Percentiles rank a stretch among this genome's conserved stretches.
Conservation (phyloP, 2,888 invertebrate species). For the Leptogaster cylindrica region DNA sequence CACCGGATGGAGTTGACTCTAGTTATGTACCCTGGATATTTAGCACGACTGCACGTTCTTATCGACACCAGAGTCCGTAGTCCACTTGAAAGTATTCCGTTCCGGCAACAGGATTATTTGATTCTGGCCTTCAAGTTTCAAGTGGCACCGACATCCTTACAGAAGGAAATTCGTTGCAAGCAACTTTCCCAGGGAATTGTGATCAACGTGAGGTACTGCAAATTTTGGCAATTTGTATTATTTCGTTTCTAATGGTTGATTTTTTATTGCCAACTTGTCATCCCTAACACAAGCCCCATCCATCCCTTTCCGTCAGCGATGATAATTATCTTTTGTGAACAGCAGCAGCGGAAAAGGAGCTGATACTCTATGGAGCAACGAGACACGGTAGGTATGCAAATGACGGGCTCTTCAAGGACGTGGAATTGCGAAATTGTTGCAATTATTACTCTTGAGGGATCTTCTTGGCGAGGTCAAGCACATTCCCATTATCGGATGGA, state of each 20-base stretch:
- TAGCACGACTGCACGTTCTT: conserved; percentile 2
- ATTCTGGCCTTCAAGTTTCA: conserved; percentile 29
- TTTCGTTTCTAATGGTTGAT: conserved; percentile 3
- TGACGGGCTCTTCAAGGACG: conserved; percentile 15
- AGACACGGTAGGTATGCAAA: conserved; percentile 22
- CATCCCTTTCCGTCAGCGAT: neutral
- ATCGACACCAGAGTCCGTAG: conserved; percentile 5
- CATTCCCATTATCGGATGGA: neutral
- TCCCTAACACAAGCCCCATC: conserved; percentile 4
- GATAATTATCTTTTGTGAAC: conserved; percentile 33
- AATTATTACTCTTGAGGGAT: conserved; percentile 28
- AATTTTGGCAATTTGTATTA: conserved; percentile 35
- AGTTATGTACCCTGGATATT: conserved; percentile 15
- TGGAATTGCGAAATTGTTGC: conserved; percentile 25
- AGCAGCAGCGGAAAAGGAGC: conserved; percentile 20
- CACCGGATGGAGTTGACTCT: neutral
- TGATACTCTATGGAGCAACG: too few relatives aligned
- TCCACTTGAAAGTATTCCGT: neutral
- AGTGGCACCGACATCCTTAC: conserved; percentile 11
- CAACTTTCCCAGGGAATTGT: neutral
- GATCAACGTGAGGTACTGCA: conserved; percentile 22
- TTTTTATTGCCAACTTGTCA: conserved; percentile 23
- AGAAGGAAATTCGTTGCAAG: neutral
- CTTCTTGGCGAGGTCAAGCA: conserved; percentile 18
- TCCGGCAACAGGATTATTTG: neutral